Evolutionary conservation across 2,113 vertebrate species (phyloP).

Genomic region (Ameiurus melas): DNA sequence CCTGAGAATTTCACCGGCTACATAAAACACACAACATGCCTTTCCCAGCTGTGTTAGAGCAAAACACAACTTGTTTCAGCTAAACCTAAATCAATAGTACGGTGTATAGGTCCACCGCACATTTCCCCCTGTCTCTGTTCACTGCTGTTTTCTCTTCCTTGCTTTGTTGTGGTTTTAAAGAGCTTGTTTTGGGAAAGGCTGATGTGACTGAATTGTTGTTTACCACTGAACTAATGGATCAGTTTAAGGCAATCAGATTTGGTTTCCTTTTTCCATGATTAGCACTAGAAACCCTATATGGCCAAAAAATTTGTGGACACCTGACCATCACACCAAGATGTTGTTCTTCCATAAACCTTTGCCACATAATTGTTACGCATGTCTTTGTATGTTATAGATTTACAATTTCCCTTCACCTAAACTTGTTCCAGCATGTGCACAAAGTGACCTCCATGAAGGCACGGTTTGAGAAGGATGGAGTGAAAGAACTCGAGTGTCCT

Average conservation of each 20-base stretch:
- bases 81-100: not conserved
- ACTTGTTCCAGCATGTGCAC: not conserved
- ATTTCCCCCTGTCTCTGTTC: not conserved
- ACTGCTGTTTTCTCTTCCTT: slow-evolving; percentile 28
- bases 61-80: not conserved
- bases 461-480: not conserved
- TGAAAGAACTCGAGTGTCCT: not conserved
- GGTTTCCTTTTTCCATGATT: slow-evolving; percentile 18
- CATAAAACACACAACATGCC: not conserved
- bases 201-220: slow-evolving; percentile 16
- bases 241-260: slow-evolving; percentile 10
- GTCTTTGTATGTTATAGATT: not conserved
- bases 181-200: slow-evolving; percentile 23
- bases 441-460: not conserved
- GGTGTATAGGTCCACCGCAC: not conserved
- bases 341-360: not conserved
- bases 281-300: not conserved
- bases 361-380: not conserved
- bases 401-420: not conserved
- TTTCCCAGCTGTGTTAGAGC: not conserved
- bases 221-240: not conserved
- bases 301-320: not conserved
- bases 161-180: slow-evolving; percentile 33
- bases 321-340: not conserved
- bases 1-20: not conserved